Conservation (phyloP, 1,140 invertebrate genomes). For the Zaprionus tsacasi region DNA sequence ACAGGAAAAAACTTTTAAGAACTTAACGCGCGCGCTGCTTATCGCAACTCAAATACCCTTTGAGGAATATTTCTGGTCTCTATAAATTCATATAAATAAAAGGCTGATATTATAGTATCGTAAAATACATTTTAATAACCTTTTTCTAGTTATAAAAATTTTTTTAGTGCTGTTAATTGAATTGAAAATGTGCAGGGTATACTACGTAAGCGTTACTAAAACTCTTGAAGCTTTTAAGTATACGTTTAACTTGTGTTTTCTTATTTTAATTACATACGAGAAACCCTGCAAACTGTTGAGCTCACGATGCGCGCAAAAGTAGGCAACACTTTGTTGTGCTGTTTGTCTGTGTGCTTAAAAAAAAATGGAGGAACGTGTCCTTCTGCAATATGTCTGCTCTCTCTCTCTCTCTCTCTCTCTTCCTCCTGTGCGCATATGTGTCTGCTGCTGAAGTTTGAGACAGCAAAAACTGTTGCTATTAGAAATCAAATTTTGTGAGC, state of each 20-base stretch:
- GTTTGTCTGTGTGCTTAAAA: constrained; percentile 38
- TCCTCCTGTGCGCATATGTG: neutral
- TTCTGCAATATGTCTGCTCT: constrained; percentile 13
- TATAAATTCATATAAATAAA: neutral
- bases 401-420: constrained; percentile 1
- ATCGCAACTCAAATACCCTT: constrained; percentile 17
- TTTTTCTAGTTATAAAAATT: no score
- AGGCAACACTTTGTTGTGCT: constrained; percentile 49
- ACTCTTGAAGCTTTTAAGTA: neutral
- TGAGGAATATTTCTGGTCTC: no score
- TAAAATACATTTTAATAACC: no score
- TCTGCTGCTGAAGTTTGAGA: constrained; percentile 12
- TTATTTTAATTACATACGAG: constrained; percentile 55
- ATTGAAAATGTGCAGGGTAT: neutral
- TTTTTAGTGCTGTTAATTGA: neutral
- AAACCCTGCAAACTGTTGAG: constrained; percentile 48
- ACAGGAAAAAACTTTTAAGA: constrained; percentile 32
- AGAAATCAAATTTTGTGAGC: constrained; percentile 44
- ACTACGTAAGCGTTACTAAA: no score
- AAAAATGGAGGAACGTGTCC: constrained; percentile 1
- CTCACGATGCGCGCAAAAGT: constrained; percentile 46
- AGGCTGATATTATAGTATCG: no score
- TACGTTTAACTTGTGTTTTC: constrained; percentile 4
- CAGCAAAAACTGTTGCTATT: constrained; percentile 31
- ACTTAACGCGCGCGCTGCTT: neutral